phyloP scores from a whole-genome alignment of 92 coral and sea anemone species.

The Paragorgia papillata region DNA sequence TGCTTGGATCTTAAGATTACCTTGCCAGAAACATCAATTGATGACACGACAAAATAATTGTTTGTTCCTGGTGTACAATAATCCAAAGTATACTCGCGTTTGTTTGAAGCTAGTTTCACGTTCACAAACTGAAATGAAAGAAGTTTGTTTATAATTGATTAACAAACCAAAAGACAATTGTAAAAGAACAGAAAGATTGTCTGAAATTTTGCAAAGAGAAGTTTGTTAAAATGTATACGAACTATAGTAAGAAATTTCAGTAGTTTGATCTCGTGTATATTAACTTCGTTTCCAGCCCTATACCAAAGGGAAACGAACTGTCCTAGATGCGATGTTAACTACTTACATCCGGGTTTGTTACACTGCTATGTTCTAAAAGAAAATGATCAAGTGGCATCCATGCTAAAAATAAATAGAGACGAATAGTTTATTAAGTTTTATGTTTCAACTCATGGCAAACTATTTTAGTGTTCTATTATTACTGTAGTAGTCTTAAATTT shows the following conservation, averaged over 20 bases:
- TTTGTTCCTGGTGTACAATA: slow-evolving; percentile 80
- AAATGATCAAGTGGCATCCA: slow-evolving; percentile 39
- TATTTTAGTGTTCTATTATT: background rate
- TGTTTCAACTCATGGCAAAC: too few relatives aligned
- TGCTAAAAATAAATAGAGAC: background rate
- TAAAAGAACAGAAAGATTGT: too few relatives aligned
- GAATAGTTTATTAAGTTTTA: too few relatives aligned
- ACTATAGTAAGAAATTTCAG: too few relatives aligned
- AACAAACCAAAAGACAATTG: too few relatives aligned
- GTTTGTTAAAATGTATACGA: too few relatives aligned
- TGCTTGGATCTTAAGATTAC: slow-evolving; percentile 80
- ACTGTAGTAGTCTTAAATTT: background rate
- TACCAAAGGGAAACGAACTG: too few relatives aligned
- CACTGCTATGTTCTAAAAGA: slow-evolving; percentile 32
- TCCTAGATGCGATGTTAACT: background rate
- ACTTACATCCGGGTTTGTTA: slow-evolving; percentile 26
- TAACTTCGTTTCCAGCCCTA: too few relatives aligned
- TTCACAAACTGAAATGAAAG: slow-evolving; percentile 32
- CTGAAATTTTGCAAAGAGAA: too few relatives aligned
- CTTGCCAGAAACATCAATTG: slow-evolving; percentile 65
- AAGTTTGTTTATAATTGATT: too few relatives aligned
- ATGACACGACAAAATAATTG: slow-evolving; percentile 85
- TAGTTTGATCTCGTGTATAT: too few relatives aligned
- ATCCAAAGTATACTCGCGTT: slow-evolving; percentile 54
- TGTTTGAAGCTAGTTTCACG: slow-evolving; percentile 58